A percentile compares a stretch with the other conserved stretches of the same genome.
Evolutionary conservation across 2,797 vertebrate genomes (phyloP).

Genomic region (Xerus rutilus): DNA sequence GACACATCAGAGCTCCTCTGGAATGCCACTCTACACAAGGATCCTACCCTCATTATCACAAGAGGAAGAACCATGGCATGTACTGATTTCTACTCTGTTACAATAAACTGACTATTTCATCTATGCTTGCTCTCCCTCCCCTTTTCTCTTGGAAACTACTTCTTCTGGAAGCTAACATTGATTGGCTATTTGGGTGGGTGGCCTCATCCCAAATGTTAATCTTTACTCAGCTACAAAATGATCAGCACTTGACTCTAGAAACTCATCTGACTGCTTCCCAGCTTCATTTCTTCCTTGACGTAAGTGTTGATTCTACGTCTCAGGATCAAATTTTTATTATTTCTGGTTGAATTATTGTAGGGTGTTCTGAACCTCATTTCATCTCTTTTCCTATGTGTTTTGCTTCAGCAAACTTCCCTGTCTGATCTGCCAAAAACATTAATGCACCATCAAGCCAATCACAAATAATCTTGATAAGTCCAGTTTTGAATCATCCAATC

Average conservation of each 20-base stretch:
- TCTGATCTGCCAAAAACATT: constrained; percentile 24
- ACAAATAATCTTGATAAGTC: constrained; percentile 19
- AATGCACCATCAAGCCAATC: not conserved
- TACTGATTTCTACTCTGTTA: not conserved
- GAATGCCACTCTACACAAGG: accelerated
- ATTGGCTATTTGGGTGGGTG: not conserved
- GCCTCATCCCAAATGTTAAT: not conserved
- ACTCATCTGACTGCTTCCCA: not conserved
- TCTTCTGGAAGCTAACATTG: not conserved
- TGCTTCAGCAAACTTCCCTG: not conserved
- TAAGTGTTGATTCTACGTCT: not conserved
- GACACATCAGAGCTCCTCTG: not conserved
- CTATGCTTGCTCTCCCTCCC: not conserved
- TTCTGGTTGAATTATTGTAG: constrained; percentile 22
- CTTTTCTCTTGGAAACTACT: not conserved
- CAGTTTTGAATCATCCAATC: not conserved
- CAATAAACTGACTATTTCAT: not conserved
- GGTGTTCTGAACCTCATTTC: not conserved
- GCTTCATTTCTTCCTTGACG: not conserved
- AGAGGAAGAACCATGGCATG: not conserved
- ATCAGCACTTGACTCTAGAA: not conserved
- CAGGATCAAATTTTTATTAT: not conserved
- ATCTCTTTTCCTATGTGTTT: not conserved
- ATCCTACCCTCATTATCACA: not conserved
- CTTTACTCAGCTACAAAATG: not conserved